A percentile compares a stretch with the other conserved stretches of the same genome.
These are phyloP conservation scores for Hipparchia semele DNA, from an alignment of 2,888 invertebrate species.

Conservation along the genomic window DNA sequence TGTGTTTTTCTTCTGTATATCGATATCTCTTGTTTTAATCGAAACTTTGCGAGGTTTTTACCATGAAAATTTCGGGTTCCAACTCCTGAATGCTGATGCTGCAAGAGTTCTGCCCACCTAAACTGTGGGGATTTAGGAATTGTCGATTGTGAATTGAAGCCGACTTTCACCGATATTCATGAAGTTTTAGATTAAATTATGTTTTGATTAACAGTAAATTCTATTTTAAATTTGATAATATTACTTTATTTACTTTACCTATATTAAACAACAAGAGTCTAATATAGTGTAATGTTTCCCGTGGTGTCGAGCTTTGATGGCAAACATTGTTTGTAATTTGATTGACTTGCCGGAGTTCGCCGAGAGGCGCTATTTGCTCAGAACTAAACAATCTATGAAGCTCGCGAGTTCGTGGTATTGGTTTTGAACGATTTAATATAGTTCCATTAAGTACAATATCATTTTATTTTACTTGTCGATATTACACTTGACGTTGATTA, in stretches of 20 bases:
- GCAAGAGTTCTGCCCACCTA: too few species aligned
- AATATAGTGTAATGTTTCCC: slow-evolving; percentile 3
- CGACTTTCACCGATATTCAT: too few species aligned
- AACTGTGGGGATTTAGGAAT: too few species aligned
- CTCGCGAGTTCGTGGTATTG: slow-evolving; percentile 13
- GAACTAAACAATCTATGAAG: slow-evolving; percentile 8
- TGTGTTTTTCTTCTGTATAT: too few species aligned
- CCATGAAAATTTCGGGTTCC: too few species aligned
- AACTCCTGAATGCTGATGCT: too few species aligned
- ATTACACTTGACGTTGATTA: not conserved
- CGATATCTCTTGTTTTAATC: too few species aligned
- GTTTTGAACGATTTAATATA: not conserved
- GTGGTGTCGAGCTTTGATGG: slow-evolving; percentile 14
- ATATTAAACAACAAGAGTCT: not conserved
- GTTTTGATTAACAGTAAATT: too few species aligned
- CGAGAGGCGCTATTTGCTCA: slow-evolving; percentile 18
- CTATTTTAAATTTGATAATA: too few species aligned
- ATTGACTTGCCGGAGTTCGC: slow-evolving; percentile 30
- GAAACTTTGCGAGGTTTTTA: too few species aligned
- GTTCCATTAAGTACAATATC: not conserved
- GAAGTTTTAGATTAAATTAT: too few species aligned
- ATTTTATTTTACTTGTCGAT: not conserved
- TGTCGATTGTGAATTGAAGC: too few species aligned
- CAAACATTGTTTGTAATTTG: slow-evolving; percentile 36
- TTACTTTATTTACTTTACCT: not conserved